These are phyloP conservation scores for Lacerta bilineata DNA, from an alignment of 2,797 vertebrate species.

Conservation along the genomic window DNA sequence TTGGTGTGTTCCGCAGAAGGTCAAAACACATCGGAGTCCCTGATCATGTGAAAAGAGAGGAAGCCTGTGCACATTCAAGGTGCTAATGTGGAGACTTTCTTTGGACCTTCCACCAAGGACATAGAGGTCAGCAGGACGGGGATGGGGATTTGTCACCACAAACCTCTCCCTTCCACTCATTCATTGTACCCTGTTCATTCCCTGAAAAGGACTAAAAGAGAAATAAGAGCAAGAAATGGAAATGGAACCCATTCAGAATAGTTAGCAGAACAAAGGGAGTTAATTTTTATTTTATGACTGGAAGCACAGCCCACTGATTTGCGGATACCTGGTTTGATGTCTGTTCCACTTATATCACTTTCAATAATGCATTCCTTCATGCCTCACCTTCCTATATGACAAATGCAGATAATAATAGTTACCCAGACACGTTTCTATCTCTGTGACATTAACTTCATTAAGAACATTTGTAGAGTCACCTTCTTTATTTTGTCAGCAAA, in stretches of 20 bases:
- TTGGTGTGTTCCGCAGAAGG: neutral
- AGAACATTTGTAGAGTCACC: neutral
- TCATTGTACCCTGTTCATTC: too few relatives aligned
- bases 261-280: too few relatives aligned
- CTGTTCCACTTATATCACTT: neutral
- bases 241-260: neutral
- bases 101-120: too few relatives aligned
- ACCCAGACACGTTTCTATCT: neutral
- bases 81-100: neutral
- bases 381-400: neutral
- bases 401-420: neutral
- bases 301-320: too few relatives aligned
- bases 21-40: neutral
- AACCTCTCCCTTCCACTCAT: too few relatives aligned
- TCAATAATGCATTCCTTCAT: neutral
- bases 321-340: neutral
- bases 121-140: too few relatives aligned
- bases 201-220: too few relatives aligned
- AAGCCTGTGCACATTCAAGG: neutral
- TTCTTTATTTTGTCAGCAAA: constrained; percentile 3
- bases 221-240: neutral
- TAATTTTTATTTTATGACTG: too few relatives aligned
- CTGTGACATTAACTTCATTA: constrained; percentile 14
- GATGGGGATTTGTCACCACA: too few relatives aligned
- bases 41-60: neutral